Evolutionary conservation across 2,113 vertebrate species (phyloP).

Genomic region (Panthera uncia): DNA sequence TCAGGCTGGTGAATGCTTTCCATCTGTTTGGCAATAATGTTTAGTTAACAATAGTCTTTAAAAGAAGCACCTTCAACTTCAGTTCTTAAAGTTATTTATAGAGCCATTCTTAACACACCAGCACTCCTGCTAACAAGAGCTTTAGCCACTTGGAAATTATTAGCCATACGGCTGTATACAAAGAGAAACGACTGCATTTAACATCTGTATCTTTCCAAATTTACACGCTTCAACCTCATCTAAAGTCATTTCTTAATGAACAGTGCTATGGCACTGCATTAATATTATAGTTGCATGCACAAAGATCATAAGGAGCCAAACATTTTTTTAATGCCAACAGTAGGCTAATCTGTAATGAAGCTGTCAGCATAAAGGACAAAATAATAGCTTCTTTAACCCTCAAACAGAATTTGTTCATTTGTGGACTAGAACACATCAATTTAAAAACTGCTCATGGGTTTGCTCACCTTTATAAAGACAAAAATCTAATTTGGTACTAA

Average conservation of each 20-base stretch:
- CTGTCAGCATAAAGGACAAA: conserved; percentile 90
- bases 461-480: conserved; percentile 90
- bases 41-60: conserved; percentile 92
- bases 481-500: conserved; percentile 90
- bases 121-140: conserved; percentile 87
- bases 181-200: conserved; percentile 86
- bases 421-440: conserved; percentile 86
- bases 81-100: conserved; percentile 90
- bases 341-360: conserved; percentile 88
- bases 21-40: conserved; percentile 97
- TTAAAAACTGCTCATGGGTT: conserved; percentile 89
- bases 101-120: conserved; percentile 87
- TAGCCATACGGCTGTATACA: conserved; percentile 83
- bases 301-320: conserved; percentile 89
- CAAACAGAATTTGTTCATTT: conserved; percentile 88
- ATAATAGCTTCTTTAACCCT: conserved; percentile 90
- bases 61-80: conserved; percentile 92
- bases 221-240: conserved; percentile 86
- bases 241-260: conserved; percentile 90
- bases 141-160: conserved; percentile 90
- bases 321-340: conserved; percentile 88
- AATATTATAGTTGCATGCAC: conserved; percentile 87
- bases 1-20: conserved; percentile 94
- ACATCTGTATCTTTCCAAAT: conserved; percentile 89
- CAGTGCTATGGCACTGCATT: conserved; percentile 82